Percentiles rank a stretch among this genome's conserved stretches.
Conservation (phyloP, 2,888 invertebrate species). For the Neoscelio sp. region DNA sequence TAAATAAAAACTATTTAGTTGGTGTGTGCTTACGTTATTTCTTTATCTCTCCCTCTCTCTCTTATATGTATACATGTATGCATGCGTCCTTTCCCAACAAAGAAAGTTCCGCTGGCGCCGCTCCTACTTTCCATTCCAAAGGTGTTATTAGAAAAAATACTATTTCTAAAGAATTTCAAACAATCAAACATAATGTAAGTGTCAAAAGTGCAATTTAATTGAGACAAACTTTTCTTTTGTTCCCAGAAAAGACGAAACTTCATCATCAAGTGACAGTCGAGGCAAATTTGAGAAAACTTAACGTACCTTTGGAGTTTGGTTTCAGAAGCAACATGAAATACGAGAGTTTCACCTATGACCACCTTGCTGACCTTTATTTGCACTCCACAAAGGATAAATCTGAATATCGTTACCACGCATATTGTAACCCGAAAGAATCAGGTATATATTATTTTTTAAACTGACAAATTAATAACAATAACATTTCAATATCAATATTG, state of each 20-base stretch:
- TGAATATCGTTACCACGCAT: constrained; percentile 89
- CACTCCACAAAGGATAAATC: constrained; percentile 87
- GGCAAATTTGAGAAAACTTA: constrained; percentile 89
- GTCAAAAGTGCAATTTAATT: too few relatives aligned
- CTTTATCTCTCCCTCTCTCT: too few relatives aligned
- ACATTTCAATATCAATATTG: too few relatives aligned
- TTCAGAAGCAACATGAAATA: constrained; percentile 87
- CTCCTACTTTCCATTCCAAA: too few relatives aligned
- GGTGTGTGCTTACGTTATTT: too few relatives aligned
- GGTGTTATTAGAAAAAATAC: too few relatives aligned
- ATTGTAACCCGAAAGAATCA: constrained; percentile 86
- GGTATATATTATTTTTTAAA: constrained; percentile 82
- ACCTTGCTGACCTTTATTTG: constrained; percentile 89
- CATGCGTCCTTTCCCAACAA: too few relatives aligned
- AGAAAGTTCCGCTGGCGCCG: too few relatives aligned
- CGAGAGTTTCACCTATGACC: constrained; percentile 85
- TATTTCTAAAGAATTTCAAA: too few relatives aligned
- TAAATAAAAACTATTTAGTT: too few relatives aligned
- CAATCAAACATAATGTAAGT: too few relatives aligned
- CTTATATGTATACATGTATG: too few relatives aligned
- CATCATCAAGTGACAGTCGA: constrained; percentile 87
- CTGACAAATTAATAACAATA: constrained; percentile 2
- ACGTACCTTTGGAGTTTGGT: constrained; percentile 90
- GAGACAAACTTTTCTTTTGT: constrained; percentile 5
- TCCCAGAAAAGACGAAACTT: constrained; percentile 84